Evolutionary conservation across 1,140 invertebrate genomes (phyloP).

Genomic region (Homalodisca vitripennis): DNA sequence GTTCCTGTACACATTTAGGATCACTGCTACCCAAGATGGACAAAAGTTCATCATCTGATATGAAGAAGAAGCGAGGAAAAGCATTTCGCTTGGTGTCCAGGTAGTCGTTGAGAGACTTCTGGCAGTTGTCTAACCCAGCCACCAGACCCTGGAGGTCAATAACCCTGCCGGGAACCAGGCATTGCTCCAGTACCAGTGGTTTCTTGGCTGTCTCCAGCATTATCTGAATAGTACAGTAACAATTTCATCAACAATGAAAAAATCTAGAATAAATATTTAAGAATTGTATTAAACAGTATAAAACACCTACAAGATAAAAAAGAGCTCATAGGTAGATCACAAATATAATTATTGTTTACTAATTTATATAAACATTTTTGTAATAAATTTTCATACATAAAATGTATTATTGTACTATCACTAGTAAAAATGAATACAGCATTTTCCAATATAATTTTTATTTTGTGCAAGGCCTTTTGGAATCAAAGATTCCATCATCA

Average conservation of each 20-base stretch:
- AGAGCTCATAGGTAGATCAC: too few species aligned
- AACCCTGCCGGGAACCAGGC: constrained; percentile 63
- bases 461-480: too few species aligned
- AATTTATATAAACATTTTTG: too few species aligned
- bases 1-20: constrained; percentile 77
- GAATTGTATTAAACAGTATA: too few species aligned
- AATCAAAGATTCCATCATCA: too few species aligned
- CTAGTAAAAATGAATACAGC: too few species aligned
- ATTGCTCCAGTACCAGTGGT: constrained; percentile 74
- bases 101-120: constrained; percentile 89
- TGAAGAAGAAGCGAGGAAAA: constrained; percentile 90
- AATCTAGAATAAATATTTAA: too few species aligned
- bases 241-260: constrained; percentile 17
- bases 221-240: constrained; percentile 55
- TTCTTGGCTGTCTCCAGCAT: constrained; percentile 79
- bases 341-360: too few species aligned
- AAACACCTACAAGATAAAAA: too few species aligned
- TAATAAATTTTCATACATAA: too few species aligned
- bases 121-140: constrained; percentile 77
- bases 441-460: too few species aligned
- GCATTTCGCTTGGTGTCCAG: constrained; percentile 80
- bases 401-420: too few species aligned
- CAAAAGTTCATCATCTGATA: constrained; percentile 89
- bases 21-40: constrained; percentile 85
- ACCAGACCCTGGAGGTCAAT: constrained; percentile 72